A percentile compares a stretch with the other conserved stretches of the same genome.
These are phyloP conservation scores for Argyrosomus regius DNA, from an alignment of 2,797 vertebrate genomes.

Conservation along the genomic window DNA sequence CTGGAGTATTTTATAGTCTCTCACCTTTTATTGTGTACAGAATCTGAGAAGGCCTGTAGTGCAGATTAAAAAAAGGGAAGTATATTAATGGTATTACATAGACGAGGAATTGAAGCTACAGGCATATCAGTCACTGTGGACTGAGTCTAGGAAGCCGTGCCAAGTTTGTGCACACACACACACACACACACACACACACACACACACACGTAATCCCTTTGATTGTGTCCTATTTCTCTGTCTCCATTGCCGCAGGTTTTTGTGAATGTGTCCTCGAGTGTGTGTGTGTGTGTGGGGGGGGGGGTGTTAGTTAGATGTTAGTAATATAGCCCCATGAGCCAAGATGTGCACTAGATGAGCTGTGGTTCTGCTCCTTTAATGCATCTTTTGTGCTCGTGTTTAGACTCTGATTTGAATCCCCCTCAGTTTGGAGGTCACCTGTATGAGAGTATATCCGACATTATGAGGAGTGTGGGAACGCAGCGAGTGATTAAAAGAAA, in stretches of 20 bases:
- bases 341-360: constrained; percentile 61
- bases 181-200: constrained; percentile 26
- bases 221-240: constrained; percentile 76
- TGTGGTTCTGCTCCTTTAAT: constrained; percentile 53
- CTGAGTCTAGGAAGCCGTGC: constrained; percentile 69
- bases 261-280: constrained; percentile 64
- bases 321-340: constrained; percentile 67
- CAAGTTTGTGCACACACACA: constrained; percentile 60
- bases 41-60: constrained; percentile 54
- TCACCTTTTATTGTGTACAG: constrained; percentile 46
- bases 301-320: constrained; percentile 46
- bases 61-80: constrained; percentile 50
- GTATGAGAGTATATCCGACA: constrained; percentile 39
- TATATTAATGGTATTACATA: constrained; percentile 69
- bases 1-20: constrained; percentile 32
- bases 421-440: constrained; percentile 55
- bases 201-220: constrained; percentile 70
- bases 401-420: constrained; percentile 45
- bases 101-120: constrained; percentile 66
- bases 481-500: constrained; percentile 4
- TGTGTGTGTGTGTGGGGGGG: constrained; percentile 12
- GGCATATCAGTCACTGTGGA: constrained; percentile 68
- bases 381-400: constrained; percentile 62
- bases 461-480: constrained; percentile 49
- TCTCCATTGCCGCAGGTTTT: constrained; percentile 66